Conservation (phyloP, 2,797 vertebrate genomes). For the Antrozous pallidus region DNA sequence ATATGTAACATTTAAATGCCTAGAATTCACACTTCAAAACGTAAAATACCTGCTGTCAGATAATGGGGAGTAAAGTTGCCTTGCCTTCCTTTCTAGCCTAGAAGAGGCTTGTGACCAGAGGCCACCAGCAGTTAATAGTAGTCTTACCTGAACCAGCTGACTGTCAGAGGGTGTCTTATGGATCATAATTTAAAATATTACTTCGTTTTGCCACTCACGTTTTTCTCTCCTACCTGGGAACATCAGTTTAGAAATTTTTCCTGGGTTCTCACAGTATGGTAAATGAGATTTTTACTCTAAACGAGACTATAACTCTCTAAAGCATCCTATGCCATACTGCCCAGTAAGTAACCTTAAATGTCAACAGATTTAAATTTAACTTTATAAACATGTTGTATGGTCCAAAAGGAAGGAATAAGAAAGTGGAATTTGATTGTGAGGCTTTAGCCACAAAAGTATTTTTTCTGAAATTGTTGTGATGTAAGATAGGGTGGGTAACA, state of each 20-base stretch:
- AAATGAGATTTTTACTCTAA: slow-evolving; percentile 27
- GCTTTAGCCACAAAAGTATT: background rate
- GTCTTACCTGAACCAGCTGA: background rate
- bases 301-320: slow-evolving; percentile 34
- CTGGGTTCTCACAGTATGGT: background rate
- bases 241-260: slow-evolving; percentile 42
- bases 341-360: background rate
- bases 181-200: slow-evolving; percentile 1
- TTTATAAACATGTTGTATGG: background rate
- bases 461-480: slow-evolving; percentile 29
- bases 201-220: background rate
- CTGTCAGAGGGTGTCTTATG: background rate
- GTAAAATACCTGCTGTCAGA: background rate
- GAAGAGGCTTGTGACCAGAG: background rate
- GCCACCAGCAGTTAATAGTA: background rate
- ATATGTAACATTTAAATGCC: background rate
- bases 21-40: slow-evolving; percentile 24
- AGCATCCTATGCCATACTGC: background rate
- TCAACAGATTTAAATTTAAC: slow-evolving; percentile 35
- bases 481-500: background rate
- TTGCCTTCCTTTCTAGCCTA: background rate
- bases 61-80: fast-evolving
- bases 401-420: slow-evolving; percentile 7
- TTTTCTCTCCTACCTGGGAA: background rate
- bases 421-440: background rate